Conservation (phyloP, 2,113 vertebrate species). For the Hucho hucho region DNA sequence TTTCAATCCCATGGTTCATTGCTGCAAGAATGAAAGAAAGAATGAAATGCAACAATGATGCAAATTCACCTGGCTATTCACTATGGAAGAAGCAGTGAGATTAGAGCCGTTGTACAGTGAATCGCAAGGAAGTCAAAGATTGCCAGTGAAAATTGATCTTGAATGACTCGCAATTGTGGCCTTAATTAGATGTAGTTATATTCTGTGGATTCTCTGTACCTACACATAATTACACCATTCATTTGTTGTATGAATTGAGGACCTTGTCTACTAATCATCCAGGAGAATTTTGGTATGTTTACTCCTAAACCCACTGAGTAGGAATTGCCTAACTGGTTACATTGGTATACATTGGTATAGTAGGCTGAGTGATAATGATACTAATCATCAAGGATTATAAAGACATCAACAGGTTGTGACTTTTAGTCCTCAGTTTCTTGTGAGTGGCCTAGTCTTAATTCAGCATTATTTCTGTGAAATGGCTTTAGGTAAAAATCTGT, state of each 20-base stretch:
- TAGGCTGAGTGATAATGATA: too few relatives aligned
- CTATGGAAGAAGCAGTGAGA: background rate
- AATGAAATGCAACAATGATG: conserved; percentile 33
- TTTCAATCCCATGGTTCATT: conserved; percentile 28
- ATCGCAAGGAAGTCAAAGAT: conserved; percentile 4
- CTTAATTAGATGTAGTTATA: background rate
- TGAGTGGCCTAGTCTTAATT: too few relatives aligned
- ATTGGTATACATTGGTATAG: too few relatives aligned
- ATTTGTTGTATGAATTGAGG: too few relatives aligned
- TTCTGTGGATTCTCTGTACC: background rate
- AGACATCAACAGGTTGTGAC: too few relatives aligned
- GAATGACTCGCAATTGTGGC: background rate
- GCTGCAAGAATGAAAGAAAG: conserved; percentile 21
- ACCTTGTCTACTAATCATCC: background rate
- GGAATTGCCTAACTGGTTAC: too few relatives aligned
- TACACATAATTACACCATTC: background rate
- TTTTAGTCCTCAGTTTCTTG: too few relatives aligned
- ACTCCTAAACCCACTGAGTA: too few relatives aligned
- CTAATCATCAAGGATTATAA: too few relatives aligned
- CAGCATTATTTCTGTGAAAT: too few relatives aligned
- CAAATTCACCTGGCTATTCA: conserved; percentile 31
- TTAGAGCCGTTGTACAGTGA: background rate
- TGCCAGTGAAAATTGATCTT: background rate
- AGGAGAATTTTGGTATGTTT: background rate
- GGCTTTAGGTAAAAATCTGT: too few relatives aligned